These are phyloP conservation scores for Drosophila subpulchrella DNA, from an alignment of 1,140 invertebrate genomes.

Conservation along the genomic window DNA sequence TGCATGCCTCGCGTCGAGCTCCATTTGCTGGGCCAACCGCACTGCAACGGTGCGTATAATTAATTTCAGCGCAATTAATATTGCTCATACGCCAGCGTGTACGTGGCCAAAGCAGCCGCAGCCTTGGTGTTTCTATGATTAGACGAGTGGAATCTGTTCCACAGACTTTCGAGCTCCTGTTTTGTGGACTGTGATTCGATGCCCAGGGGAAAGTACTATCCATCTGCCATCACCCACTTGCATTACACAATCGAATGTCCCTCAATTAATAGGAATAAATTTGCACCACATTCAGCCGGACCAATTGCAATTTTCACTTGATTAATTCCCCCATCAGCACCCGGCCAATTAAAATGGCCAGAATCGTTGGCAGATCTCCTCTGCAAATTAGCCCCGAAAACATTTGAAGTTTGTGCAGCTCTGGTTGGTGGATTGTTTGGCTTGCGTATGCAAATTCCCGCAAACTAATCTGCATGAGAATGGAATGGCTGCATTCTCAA, in stretches of 20 bases:
- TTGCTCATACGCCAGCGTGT: constrained; percentile 58
- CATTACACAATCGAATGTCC: constrained; percentile 48
- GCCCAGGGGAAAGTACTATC: constrained; percentile 2
- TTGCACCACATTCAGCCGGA: constrained; percentile 24
- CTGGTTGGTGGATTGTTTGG: constrained; percentile 16
- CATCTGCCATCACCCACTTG: constrained; percentile 16
- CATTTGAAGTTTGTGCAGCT: constrained; percentile 14
- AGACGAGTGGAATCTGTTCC: constrained; percentile 47
- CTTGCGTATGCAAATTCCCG: constrained; percentile 60
- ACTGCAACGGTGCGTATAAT: constrained; percentile 69
- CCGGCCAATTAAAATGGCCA: constrained; percentile 28
- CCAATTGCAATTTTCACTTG: constrained; percentile 39
- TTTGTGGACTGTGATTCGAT: neutral
- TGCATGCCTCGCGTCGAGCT: constrained; percentile 24
- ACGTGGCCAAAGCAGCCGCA: constrained; percentile 15
- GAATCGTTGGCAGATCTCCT: constrained; percentile 18
- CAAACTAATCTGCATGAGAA: constrained; percentile 55
- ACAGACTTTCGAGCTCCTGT: constrained; percentile 9
- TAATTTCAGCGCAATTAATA: constrained; percentile 73
- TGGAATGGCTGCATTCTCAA: constrained; percentile 24
- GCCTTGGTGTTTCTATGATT: constrained; percentile 54
- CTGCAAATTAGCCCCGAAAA: constrained; percentile 41
- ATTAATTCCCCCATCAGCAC: constrained; percentile 32
- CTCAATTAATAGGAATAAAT: constrained; percentile 51
- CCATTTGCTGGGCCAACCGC: constrained; percentile 29